Conservation (phyloP, 2,797 vertebrate species). For the Anas flavirostris region DNA sequence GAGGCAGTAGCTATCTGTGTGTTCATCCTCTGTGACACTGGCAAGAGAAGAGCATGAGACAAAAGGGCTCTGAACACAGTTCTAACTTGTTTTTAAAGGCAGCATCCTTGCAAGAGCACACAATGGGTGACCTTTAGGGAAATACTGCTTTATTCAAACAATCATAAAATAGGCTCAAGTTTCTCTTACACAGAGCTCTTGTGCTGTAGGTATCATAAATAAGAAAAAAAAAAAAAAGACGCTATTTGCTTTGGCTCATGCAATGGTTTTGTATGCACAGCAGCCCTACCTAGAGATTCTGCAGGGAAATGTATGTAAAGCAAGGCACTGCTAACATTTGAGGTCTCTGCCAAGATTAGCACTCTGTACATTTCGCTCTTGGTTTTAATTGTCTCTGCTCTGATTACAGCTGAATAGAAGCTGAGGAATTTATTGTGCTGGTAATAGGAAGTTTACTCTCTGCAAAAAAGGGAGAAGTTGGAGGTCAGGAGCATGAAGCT, state of each 20-base stretch:
- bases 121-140: background rate
- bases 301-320: background rate
- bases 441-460: background rate
- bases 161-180: background rate
- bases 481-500: background rate
- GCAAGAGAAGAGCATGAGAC: background rate
- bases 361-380: background rate
- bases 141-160: background rate
- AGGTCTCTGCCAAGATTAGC: background rate
- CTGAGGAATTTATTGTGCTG: background rate
- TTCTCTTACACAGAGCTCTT: background rate
- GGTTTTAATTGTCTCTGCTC: background rate
- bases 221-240: background rate
- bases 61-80: background rate
- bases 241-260: background rate
- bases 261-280: background rate
- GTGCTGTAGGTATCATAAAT: background rate
- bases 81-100: background rate
- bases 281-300: background rate
- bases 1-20: background rate
- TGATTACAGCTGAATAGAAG: background rate
- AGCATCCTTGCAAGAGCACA: background rate
- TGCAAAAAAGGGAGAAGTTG: background rate
- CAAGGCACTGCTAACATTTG: background rate
- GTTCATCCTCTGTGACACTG: background rate